These are phyloP conservation scores for Eupsilia transversa DNA, from an alignment of 2,888 invertebrate species.

Conservation along the genomic window DNA sequence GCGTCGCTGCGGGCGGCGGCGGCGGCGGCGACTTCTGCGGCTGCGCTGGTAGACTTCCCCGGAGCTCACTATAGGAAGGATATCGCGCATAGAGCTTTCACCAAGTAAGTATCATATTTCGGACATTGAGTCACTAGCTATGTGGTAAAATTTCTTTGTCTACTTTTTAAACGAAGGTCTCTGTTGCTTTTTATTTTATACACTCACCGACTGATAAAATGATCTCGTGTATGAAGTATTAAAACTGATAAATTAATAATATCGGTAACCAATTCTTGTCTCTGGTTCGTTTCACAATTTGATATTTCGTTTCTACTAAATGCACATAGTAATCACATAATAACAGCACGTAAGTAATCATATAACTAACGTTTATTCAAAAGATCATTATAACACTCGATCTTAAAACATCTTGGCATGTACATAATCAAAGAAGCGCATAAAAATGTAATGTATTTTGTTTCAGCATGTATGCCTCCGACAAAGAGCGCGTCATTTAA, in stretches of 20 bases:
- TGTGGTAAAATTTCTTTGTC: not conserved
- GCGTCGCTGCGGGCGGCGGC: constrained; percentile 93
- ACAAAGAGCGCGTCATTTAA: constrained; percentile 58
- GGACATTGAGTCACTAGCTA: not conserved
- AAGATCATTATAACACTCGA: not conserved
- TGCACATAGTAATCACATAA: not conserved
- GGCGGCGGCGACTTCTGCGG: constrained; percentile 93
- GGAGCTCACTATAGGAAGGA: constrained; percentile 97
- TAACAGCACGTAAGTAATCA: constrained; percentile 5
- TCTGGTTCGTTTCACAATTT: not conserved
- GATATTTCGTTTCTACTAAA: not conserved
- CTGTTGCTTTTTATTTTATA: not conserved
- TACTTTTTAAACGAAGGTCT: not conserved
- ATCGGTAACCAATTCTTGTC: not conserved
- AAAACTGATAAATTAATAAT: not conserved
- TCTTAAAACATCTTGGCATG: constrained; percentile 1
- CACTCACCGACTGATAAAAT: not conserved
- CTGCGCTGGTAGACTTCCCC: constrained; percentile 94
- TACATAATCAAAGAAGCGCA: not conserved
- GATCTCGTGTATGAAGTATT: not conserved
- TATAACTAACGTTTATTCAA: not conserved
- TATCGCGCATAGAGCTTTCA: constrained; percentile 96
- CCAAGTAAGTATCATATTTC: constrained; percentile 91
- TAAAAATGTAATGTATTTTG: constrained; percentile 64
- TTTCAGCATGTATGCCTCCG: constrained; percentile 76